Evolutionary conservation across 2,888 invertebrate genomes (phyloP).

Genomic region (Dasysyrphus tricinctus): DNA sequence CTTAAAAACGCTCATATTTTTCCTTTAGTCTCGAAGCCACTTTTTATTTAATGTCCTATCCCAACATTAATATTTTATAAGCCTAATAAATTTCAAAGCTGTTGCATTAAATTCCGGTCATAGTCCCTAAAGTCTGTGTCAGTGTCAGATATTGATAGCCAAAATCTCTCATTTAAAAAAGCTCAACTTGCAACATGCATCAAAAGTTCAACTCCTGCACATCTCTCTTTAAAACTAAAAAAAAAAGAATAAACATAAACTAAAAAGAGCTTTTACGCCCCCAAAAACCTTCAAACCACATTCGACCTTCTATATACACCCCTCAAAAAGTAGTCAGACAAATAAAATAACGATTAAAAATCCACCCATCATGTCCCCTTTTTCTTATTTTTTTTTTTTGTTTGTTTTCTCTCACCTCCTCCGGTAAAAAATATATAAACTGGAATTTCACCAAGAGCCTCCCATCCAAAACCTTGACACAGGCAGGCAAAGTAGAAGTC

Average conservation of each 20-base stretch:
- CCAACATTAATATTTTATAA: background rate
- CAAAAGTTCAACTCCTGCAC: constrained; percentile 71
- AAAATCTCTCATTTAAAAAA: constrained; percentile 36
- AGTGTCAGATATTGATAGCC: background rate
- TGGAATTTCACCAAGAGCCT: constrained; percentile 91
- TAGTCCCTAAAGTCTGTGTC: background rate
- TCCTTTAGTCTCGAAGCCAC: background rate
- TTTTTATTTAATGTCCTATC: background rate
- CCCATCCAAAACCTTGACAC: constrained; percentile 92
- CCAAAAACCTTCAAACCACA: constrained; percentile 19
- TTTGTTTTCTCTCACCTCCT: constrained; percentile 78
- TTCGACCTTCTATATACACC: background rate
- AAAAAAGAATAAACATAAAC: background rate
- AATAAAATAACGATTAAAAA: constrained; percentile 25
- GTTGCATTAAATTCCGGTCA: constrained; percentile 26
- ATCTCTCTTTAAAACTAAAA: constrained; percentile 26
- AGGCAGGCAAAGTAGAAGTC: constrained; percentile 92
- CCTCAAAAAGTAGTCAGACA: constrained; percentile 11
- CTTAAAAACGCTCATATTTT: background rate
- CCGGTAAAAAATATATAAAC: constrained; percentile 79
- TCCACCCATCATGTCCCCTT: background rate
- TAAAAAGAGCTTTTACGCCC: constrained; percentile 48
- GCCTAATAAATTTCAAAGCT: background rate
- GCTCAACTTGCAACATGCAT: constrained; percentile 53
- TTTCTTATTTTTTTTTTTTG: no score